A percentile compares a stretch with the other conserved stretches of the same genome.
Conservation (phyloP, 64 coral and sea anemone species). For the Astreopora myriophthalma region DNA sequence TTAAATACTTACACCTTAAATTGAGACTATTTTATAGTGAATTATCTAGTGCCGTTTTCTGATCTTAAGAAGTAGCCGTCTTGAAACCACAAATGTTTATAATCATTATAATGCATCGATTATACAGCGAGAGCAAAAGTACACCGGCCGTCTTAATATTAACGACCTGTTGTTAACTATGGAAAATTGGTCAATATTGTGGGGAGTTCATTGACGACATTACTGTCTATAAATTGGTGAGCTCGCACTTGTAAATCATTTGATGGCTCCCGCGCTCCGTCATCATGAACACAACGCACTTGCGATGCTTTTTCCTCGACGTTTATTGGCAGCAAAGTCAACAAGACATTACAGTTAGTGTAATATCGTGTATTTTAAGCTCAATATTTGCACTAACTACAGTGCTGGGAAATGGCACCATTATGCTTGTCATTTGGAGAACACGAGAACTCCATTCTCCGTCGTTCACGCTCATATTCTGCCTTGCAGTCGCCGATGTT, state of each 20-base stretch:
- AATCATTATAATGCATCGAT: no score
- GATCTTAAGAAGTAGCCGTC: no score
- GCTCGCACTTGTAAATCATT: background rate
- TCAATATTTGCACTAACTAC: slow-evolving; percentile 15
- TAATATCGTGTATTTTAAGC: background rate
- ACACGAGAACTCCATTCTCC: background rate
- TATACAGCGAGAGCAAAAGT: no score
- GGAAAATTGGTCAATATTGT: no score
- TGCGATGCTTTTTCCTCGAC: background rate
- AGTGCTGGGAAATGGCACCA: slow-evolving; percentile 17
- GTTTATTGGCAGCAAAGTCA: background rate
- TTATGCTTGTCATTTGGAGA: slow-evolving; percentile 48
- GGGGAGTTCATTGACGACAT: background rate
- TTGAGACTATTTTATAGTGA: no score
- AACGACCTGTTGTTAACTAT: no score
- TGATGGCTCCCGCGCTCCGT: background rate
- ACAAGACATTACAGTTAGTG: background rate
- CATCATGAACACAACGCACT: background rate
- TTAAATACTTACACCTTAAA: no score
- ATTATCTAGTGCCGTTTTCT: no score
- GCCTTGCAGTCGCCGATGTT: slow-evolving; percentile 31
- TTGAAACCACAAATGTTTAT: no score
- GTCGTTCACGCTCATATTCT: slow-evolving; percentile 5
- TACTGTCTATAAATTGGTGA: background rate
- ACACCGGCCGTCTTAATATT: no score